Evolutionary conservation across 2,113 vertebrate genomes (phyloP).

Genomic region (Cyanoramphus novaezelandiae): DNA sequence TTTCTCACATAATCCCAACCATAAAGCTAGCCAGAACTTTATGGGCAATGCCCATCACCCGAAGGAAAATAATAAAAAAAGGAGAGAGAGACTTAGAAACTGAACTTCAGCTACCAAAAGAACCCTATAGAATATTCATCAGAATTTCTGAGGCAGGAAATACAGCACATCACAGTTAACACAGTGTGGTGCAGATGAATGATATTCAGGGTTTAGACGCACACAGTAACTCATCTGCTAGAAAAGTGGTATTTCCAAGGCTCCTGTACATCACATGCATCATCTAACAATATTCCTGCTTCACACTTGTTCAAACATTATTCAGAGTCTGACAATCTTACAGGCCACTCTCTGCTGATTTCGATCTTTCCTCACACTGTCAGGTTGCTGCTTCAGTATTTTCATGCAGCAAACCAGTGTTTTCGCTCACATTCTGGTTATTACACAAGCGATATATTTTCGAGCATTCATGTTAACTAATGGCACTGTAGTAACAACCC

Average conservation of each 20-base stretch:
- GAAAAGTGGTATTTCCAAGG: conserved; percentile 26
- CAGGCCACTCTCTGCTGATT: conserved; percentile 31
- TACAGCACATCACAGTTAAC: conserved; percentile 17
- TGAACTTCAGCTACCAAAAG: conserved; percentile 36
- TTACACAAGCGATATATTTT: conserved; percentile 34
- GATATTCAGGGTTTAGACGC: not conserved
- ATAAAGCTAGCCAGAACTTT: conserved; percentile 33
- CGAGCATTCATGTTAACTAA: conserved; percentile 21
- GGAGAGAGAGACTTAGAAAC: not conserved
- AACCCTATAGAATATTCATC: conserved; percentile 45
- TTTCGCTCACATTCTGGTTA: conserved; percentile 36
- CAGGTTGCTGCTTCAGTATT: not conserved
- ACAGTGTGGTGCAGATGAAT: not conserved
- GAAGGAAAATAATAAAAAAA: not conserved
- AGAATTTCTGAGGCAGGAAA: conserved; percentile 43
- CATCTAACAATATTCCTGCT: conserved; percentile 23
- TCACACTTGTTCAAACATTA: conserved; percentile 35
- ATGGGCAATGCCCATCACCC: not conserved
- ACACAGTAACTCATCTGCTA: conserved; percentile 12
- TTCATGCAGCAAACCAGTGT: not conserved
- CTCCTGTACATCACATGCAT: not conserved
- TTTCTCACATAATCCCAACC: conserved; percentile 19
- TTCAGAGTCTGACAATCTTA: conserved; percentile 35
- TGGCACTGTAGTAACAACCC: conserved; percentile 15
- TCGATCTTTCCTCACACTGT: not conserved